phyloP scores from a whole-genome alignment of 2,113 vertebrate genomes.

The Isurus oxyrinchus region DNA sequence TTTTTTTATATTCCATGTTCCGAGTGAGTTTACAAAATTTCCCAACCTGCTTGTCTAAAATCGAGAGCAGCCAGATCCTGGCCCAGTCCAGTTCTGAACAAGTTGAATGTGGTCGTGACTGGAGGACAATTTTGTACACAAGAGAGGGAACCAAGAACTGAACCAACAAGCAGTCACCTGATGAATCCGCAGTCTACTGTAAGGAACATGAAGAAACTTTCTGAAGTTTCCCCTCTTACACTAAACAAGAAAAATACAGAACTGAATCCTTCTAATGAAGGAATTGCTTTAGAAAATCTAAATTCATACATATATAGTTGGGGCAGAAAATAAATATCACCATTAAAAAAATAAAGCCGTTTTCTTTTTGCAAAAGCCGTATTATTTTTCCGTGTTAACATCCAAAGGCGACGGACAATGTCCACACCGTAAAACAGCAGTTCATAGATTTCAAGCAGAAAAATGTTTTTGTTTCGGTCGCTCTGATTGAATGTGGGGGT shows the following conservation, averaged over 20 bases:
- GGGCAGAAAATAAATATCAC: not conserved
- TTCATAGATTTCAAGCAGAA: not conserved
- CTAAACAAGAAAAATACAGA: not conserved
- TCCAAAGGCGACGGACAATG: not conserved
- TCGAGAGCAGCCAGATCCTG: not conserved
- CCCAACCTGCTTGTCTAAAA: not conserved
- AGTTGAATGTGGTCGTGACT: not conserved
- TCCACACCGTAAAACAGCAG: not conserved
- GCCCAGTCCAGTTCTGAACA: not conserved
- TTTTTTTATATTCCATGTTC: not conserved
- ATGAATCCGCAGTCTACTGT: not conserved
- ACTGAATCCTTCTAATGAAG: not conserved
- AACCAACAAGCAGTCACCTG: not conserved
- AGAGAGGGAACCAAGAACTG: not conserved
- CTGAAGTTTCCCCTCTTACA: not conserved
- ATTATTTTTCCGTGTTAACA: not conserved
- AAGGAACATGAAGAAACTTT: not conserved
- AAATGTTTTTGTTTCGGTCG: no score
- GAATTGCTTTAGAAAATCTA: not conserved
- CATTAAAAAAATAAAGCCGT: not conserved
- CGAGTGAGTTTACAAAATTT: not conserved
- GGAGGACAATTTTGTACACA: not conserved
- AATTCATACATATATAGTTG: not conserved
- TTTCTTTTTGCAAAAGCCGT: not conserved
- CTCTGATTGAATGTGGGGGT: not conserved